These are phyloP conservation scores for Megathymus violae DNA, from an alignment of 1,140 invertebrate species.

Conservation along the genomic window DNA sequence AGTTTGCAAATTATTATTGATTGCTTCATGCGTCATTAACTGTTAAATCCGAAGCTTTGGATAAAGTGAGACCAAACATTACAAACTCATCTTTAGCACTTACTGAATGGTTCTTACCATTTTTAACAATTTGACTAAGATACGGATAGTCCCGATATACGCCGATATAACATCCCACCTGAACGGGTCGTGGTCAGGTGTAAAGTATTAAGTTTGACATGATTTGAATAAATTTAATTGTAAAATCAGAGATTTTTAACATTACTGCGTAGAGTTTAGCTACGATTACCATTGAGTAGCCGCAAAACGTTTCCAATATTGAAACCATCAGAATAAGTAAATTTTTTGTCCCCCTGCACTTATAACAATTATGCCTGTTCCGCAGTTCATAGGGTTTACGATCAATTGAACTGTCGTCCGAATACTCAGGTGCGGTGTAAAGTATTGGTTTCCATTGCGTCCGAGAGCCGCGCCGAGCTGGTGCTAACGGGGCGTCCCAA, in stretches of 20 bases:
- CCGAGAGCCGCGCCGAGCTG: slow-evolving; percentile 54
- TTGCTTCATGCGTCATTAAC: slow-evolving; percentile 20
- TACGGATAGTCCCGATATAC: too few relatives aligned
- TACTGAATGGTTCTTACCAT: too few relatives aligned
- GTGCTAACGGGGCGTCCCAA: slow-evolving; percentile 74
- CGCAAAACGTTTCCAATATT: not conserved
- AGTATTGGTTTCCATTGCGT: slow-evolving; percentile 62
- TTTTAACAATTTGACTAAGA: too few relatives aligned
- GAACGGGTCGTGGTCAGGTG: too few relatives aligned
- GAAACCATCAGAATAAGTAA: not conserved
- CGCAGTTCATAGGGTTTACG: slow-evolving; percentile 30
- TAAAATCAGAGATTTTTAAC: too few relatives aligned
- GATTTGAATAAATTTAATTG: too few relatives aligned
- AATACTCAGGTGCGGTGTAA: slow-evolving; percentile 54
- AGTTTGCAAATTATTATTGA: slow-evolving; percentile 28
- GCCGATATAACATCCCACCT: too few relatives aligned
- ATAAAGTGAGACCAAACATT: slow-evolving; percentile 8
- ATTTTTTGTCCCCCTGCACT: not conserved
- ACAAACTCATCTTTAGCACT: too few relatives aligned
- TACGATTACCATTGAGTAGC: too few relatives aligned
- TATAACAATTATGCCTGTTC: not conserved
- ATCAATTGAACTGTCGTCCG: slow-evolving; percentile 34
- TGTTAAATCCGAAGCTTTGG: slow-evolving; percentile 12
- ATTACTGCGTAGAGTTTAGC: too few relatives aligned
- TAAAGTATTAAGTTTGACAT: too few relatives aligned